Evolutionary conservation across 2,888 invertebrate species (phyloP).

Genomic region (Dasysyrphus albostriatus): DNA sequence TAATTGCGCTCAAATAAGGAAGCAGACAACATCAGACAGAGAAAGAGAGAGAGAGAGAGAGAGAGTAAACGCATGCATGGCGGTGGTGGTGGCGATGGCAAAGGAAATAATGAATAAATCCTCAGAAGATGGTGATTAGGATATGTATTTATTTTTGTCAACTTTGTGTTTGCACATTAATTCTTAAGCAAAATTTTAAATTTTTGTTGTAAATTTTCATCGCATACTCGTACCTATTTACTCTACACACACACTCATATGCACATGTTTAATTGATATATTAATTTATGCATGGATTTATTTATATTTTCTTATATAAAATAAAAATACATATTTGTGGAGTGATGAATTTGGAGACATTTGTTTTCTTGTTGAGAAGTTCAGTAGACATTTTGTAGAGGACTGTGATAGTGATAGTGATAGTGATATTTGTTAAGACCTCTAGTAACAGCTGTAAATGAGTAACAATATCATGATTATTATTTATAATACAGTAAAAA

Average conservation of each 20-base stretch:
- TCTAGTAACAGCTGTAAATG: not conserved
- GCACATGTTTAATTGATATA: not conserved
- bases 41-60: not conserved
- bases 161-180: conserved; percentile 9
- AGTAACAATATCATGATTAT: too few species aligned
- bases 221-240: not conserved
- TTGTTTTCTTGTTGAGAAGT: not conserved
- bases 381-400: not conserved
- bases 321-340: too few species aligned
- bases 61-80: not conserved
- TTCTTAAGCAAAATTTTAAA: not conserved
- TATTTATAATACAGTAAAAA: too few species aligned
- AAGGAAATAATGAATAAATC: conserved; percentile 7
- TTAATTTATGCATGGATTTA: not conserved
- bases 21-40: not conserved
- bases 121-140: conserved; percentile 15
- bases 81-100: not conserved
- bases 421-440: not conserved
- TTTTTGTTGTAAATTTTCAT: not conserved
- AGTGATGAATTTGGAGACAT: not conserved
- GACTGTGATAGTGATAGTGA: not conserved
- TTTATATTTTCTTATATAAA: too few species aligned
- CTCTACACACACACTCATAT: too few species aligned
- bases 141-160: conserved; percentile 18
- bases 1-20: conserved; percentile 50